phyloP scores from a whole-genome alignment of 2,113 vertebrate genomes.

The Ictalurus furcatus region DNA sequence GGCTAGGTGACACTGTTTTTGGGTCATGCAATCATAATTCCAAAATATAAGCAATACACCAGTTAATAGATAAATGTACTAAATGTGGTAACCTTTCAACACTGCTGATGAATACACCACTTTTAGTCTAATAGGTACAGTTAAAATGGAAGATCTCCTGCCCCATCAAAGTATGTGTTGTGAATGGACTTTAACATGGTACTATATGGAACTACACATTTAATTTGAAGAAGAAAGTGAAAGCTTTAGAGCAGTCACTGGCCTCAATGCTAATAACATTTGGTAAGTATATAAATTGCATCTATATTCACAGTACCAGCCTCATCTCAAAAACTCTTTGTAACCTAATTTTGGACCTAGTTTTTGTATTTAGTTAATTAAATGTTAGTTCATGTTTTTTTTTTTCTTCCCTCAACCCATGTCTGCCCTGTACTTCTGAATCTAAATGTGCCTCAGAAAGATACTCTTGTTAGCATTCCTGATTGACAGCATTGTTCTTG shows the following conservation, averaged over 20 bases:
- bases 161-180: not conserved
- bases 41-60: not conserved
- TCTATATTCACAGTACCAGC: not conserved
- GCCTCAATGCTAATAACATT: not conserved
- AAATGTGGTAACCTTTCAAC: not conserved
- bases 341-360: not conserved
- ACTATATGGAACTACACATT: not conserved
- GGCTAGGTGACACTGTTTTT: not conserved
- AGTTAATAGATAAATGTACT: not conserved
- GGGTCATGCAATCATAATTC: not conserved
- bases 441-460: not conserved
- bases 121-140: not conserved
- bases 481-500: not conserved
- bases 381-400: not conserved
- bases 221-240: not conserved
- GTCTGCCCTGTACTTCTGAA: not conserved
- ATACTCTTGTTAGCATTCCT: conserved; percentile 21
- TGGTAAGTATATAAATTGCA: not conserved
- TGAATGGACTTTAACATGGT: not conserved
- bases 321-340: not conserved
- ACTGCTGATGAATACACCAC: not conserved
- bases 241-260: not conserved
- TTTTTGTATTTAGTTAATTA: not conserved
- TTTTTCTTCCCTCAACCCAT: not conserved
- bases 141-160: not conserved